These are phyloP conservation scores for Pogoniulus pusillus DNA, from an alignment of 2,797 vertebrate genomes.

Conservation along the genomic window DNA sequence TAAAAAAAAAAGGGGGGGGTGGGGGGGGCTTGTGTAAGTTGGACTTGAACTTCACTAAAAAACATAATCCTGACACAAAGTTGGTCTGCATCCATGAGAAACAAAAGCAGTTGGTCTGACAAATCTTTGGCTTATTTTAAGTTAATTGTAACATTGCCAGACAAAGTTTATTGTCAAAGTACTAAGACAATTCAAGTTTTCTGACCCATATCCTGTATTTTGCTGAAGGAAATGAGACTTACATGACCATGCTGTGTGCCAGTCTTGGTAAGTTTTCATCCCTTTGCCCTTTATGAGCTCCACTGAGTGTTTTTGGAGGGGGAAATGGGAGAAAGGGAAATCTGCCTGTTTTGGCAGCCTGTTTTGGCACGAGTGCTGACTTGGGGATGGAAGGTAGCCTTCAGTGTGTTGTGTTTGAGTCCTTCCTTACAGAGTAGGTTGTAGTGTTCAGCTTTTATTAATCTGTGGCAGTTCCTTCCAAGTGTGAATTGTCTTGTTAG, in stretches of 20 bases:
- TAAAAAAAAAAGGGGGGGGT: neutral
- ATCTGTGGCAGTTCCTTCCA: neutral
- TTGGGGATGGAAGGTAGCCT: neutral
- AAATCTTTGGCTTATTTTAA: slow-evolving; percentile 48
- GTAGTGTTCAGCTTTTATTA: neutral
- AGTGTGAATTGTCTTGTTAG: neutral
- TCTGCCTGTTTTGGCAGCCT: neutral
- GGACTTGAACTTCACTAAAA: neutral
- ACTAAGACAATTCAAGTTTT: slow-evolving; percentile 18
- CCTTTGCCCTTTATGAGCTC: neutral
- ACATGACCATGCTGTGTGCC: neutral
- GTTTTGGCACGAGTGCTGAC: neutral
- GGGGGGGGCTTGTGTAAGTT: neutral
- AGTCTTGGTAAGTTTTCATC: neutral
- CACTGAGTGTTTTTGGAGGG: neutral
- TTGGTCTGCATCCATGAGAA: slow-evolving; percentile 47
- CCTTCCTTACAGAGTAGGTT: neutral
- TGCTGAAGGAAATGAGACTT: slow-evolving; percentile 14
- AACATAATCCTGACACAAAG: slow-evolving; percentile 30
- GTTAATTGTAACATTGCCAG: slow-evolving; percentile 24
- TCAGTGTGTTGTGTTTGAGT: neutral
- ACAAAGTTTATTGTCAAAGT: slow-evolving; percentile 14
- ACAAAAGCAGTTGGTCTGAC: slow-evolving; percentile 42
- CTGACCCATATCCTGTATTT: slow-evolving; percentile 49
- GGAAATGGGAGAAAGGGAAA: neutral